Conservation (phyloP, 1,140 invertebrate species). For the Drosophila equinoxialis region DNA sequence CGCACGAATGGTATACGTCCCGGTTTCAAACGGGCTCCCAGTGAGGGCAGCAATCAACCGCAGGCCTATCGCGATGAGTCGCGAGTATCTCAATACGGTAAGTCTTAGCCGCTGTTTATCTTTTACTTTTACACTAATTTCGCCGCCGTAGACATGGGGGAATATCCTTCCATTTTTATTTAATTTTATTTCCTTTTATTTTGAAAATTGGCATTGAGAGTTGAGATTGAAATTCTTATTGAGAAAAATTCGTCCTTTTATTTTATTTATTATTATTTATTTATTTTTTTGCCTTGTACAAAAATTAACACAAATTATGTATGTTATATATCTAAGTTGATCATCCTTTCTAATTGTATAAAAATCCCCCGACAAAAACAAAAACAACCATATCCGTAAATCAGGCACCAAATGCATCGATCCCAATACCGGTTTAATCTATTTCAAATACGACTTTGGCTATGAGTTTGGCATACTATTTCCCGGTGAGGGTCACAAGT, state of each 20-base stretch:
- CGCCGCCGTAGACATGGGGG: conserved; percentile 27
- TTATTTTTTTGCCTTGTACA: conserved; percentile 9
- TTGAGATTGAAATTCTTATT: conserved; percentile 31
- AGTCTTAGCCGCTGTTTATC: conserved; percentile 61
- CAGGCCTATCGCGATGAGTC: conserved; percentile 89
- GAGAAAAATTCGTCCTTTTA: conserved; percentile 9
- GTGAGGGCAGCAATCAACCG: conserved; percentile 82
- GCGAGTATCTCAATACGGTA: conserved; percentile 88
- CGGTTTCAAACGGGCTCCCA: conserved; percentile 84
- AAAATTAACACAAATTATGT: conserved; percentile 14
- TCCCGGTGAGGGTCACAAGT: conserved; percentile 87
- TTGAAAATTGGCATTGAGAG: conserved; percentile 58
- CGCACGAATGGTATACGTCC: conserved; percentile 83
- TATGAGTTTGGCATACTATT: conserved; percentile 91
- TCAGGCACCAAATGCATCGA: conserved; percentile 90
- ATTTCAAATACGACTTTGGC: conserved; percentile 93
- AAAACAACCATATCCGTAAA: conserved; percentile 34
- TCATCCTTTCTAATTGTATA: conserved; percentile 23
- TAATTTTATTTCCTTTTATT: conserved; percentile 2
- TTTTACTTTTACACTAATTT: conserved; percentile 23
- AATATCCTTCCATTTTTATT: conserved; percentile 19
- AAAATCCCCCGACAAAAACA: conserved; percentile 1
- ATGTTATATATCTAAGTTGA: conserved; percentile 39
- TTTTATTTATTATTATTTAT: conserved; percentile 22
- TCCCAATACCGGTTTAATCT: conserved; percentile 90